A percentile compares a stretch with the other conserved stretches of the same genome.
These are phyloP conservation scores for Acanthosepion esculentum DNA, from an alignment of 2,888 invertebrate genomes.

Conservation along the genomic window DNA sequence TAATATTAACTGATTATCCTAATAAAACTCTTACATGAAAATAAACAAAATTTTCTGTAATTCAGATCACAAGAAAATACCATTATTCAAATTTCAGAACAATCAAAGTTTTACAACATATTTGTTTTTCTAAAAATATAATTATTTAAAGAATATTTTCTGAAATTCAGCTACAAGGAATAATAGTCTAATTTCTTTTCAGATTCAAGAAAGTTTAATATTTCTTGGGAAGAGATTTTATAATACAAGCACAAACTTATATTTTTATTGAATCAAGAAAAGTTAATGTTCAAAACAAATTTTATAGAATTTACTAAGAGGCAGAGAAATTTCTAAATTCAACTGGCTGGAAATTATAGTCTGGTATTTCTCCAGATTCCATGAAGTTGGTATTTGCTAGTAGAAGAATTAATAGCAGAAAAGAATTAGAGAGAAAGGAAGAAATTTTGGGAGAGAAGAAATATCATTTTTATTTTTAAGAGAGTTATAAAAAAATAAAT, in stretches of 20 bases:
- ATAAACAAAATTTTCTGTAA: too few relatives aligned
- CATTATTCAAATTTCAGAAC: neutral
- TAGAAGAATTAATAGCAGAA: neutral
- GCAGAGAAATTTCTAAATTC: constrained; percentile 3
- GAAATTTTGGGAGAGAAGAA: constrained; percentile 13
- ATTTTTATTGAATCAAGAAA: too few relatives aligned
- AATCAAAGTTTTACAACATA: neutral
- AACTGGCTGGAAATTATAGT: neutral
- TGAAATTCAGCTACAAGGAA: neutral
- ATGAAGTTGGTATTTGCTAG: neutral
- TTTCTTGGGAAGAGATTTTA: too few relatives aligned
- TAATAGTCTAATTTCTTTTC: neutral
- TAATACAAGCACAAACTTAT: too few relatives aligned
- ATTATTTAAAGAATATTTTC: neutral
- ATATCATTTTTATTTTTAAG: neutral
- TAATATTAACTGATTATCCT: neutral
- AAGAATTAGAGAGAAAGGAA: neutral
- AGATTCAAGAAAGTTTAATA: neutral
- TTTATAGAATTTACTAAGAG: neutral
- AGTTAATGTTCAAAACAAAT: too few relatives aligned
- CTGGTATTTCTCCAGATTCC: neutral
- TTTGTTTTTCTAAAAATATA: constrained; percentile 17
- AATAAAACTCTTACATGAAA: too few relatives aligned
- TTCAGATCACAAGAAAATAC: too few relatives aligned
- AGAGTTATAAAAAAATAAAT: neutral